Conservation (phyloP, 1,140 invertebrate genomes). For the Drosophila setifemur region DNA sequence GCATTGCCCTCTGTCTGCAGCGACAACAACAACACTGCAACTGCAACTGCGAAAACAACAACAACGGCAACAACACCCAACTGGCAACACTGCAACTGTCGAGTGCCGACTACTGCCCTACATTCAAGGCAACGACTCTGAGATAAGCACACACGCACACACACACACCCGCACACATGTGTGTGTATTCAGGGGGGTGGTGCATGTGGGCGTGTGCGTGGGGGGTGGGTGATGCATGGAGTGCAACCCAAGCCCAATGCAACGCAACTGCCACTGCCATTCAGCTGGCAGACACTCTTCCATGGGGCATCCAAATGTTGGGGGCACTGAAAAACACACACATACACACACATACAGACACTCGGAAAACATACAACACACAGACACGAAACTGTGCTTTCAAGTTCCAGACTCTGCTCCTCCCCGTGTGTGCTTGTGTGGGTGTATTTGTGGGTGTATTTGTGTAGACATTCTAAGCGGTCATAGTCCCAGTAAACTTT, state of each 20-base stretch:
- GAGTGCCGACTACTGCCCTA: constrained; percentile 79
- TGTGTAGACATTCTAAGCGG: constrained; percentile 80
- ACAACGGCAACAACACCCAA: constrained; percentile 57
- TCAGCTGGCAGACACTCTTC: constrained; percentile 66
- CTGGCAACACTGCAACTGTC: constrained; percentile 64
- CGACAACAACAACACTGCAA: constrained; percentile 16
- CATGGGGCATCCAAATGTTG: constrained; percentile 61
- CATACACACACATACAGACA: constrained; percentile 30
- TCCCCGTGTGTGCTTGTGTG: constrained; percentile 23
- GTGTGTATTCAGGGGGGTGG: neutral
- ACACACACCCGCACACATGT: constrained; percentile 15
- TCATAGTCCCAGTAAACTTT: constrained; percentile 82
- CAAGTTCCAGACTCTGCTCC: constrained; percentile 72
- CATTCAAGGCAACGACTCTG: constrained; percentile 78
- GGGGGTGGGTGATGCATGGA: neutral
- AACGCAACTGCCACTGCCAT: constrained; percentile 55
- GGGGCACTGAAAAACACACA: neutral
- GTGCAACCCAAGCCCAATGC: constrained; percentile 19
- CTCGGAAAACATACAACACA: constrained; percentile 19
- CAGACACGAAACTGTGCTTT: constrained; percentile 64
- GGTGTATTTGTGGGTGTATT: constrained; percentile 44
- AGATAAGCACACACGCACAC: constrained; percentile 61
- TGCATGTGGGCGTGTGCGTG: neutral
- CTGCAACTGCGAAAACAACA: constrained; percentile 24
- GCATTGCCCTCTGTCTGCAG: constrained; percentile 44